A percentile compares a stretch with the other conserved stretches of the same genome.
phyloP scores from a whole-genome alignment of 2,113 vertebrate species.

The Kryptolebias marmoratus region DNA sequence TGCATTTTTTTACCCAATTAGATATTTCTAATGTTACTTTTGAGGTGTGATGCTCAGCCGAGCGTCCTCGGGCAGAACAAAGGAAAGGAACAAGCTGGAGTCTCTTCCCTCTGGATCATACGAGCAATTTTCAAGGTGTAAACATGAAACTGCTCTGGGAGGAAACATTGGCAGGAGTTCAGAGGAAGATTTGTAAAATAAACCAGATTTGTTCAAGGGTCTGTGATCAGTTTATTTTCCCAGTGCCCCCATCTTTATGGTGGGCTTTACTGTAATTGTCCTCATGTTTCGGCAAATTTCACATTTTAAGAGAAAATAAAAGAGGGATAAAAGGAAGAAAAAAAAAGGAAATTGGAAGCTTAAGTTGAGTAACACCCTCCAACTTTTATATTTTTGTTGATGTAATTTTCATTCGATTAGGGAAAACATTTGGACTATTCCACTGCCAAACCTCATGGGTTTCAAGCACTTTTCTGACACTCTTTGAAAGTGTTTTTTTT shows the following conservation, averaged over 20 bases:
- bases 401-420: constrained; percentile 51
- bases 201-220: constrained; percentile 77
- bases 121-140: constrained; percentile 70
- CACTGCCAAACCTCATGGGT: constrained; percentile 28
- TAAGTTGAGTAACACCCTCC: constrained; percentile 41
- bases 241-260: constrained; percentile 59
- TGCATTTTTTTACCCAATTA: constrained; percentile 74
- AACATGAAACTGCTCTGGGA: constrained; percentile 71
- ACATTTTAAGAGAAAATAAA: constrained; percentile 66
- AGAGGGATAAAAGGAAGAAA: constrained; percentile 43
- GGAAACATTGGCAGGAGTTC: constrained; percentile 73
- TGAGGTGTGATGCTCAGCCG: constrained; percentile 70
- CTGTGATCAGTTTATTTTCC: constrained; percentile 78
- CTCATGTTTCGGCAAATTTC: constrained; percentile 79
- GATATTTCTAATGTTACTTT: constrained; percentile 79
- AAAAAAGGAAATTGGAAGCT: constrained; percentile 56
- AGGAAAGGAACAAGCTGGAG: constrained; percentile 47
- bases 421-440: constrained; percentile 23
- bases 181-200: constrained; percentile 78
- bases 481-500: background rate
- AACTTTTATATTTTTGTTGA: constrained; percentile 48
- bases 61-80: constrained; percentile 70
- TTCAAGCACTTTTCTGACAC: constrained; percentile 21
- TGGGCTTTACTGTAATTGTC: constrained; percentile 74
- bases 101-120: constrained; percentile 65